Base-by-base conservation (phyloP, 2,797 vertebrate species). In the Parauchenoglanis punctatus region DNA sequence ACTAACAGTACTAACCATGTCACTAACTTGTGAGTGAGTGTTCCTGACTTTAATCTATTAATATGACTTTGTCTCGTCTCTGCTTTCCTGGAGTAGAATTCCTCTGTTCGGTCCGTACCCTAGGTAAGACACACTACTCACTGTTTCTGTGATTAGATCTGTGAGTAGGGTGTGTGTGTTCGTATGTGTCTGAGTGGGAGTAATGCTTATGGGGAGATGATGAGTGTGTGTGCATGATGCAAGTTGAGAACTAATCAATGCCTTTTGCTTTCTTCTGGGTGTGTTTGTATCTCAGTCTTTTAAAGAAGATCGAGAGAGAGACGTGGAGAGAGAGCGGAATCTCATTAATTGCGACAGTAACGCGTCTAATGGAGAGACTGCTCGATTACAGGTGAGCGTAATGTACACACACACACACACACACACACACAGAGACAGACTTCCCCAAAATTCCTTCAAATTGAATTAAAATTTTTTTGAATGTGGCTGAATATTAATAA, bases 81-180 rank as follows among this genome's bases (percentile, higher is more conserved):
- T 98, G 98, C 98, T 98, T 98, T 97, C 98, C 97, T 96, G 99
- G 99, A 99, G 94, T 99, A 99, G 99, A 98, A 99, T 99, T 96
- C 99, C 98, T 96, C 98, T 99, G 94, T 99, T 99, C 97, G 99
- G 99, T 97, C 99, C 99, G 90, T 99, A 99, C 96, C 99, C 99
- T 98, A 99, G 99, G 99, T 99, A 99, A 99, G 98, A 93, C 95
- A 95, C 92, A 92, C 92, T n/a, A 20, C 61, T 83, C 81, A 49
- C 81, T 35, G 81, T 68, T 82, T 93, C 88, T 88, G 78, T 87
- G 81, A 92, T 92, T 93, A 87, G 91, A 31, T 67, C 83, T 87
- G 82, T 80, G 87, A 76, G 87, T 73, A 76, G 80, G 77, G 59
- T 81, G 85, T 80, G 78, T 59, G 31, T 40, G 31, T 35, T n/a